Evolutionary conservation across 1,140 invertebrate species (phyloP).

Genomic region (Anagrus nilaparvatae): DNA sequence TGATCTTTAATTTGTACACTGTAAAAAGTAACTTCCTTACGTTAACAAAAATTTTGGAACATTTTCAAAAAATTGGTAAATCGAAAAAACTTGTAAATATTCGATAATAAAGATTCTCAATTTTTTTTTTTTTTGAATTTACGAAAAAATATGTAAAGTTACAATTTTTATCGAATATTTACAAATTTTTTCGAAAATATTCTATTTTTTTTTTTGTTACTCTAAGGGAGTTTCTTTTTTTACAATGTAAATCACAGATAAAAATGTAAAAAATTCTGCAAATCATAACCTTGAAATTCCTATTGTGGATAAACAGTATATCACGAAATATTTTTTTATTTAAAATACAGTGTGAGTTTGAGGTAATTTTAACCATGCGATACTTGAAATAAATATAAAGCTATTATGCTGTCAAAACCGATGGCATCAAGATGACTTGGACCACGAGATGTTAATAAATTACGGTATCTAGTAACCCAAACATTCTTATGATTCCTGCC

Average conservation of each 20-base stretch:
- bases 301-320: too few species aligned
- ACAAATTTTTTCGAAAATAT: neutral
- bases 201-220: neutral
- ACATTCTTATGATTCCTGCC: constrained; percentile 30
- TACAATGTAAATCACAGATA: neutral
- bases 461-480: constrained; percentile 30
- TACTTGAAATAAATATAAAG: constrained; percentile 30
- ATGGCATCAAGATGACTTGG: constrained; percentile 28
- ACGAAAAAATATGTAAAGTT: too few species aligned
- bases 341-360: constrained; percentile 35
- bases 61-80: too few species aligned
- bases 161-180: neutral
- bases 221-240: neutral
- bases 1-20: too few species aligned
- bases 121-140: too few species aligned
- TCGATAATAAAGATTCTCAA: too few species aligned
- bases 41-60: too few species aligned
- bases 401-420: constrained; percentile 28
- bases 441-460: constrained; percentile 32
- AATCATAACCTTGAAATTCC: neutral
- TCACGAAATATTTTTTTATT: constrained; percentile 18
- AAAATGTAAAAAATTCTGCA: neutral
- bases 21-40: too few species aligned
- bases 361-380: constrained; percentile 33
- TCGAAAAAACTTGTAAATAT: too few species aligned